Evolutionary conservation across 2,888 invertebrate genomes (phyloP).

Genomic region (Coleophora flavipennella): DNA sequence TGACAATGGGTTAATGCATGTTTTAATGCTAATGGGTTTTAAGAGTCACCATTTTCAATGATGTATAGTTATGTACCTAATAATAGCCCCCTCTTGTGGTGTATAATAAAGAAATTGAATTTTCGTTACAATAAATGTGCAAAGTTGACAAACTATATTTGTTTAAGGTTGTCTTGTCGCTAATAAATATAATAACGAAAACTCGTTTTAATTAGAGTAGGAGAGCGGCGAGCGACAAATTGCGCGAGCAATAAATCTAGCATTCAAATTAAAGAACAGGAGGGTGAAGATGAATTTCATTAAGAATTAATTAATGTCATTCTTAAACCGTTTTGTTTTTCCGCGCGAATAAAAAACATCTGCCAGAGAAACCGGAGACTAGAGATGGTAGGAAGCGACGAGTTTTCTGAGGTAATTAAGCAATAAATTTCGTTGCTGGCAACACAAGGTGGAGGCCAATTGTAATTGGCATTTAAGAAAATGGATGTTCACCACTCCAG

Average conservation of each 20-base stretch:
- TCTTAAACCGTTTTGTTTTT: constrained; percentile 71
- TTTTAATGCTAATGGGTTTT: no score
- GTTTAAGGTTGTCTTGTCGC: constrained; percentile 32
- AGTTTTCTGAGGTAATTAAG: constrained; percentile 73
- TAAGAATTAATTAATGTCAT: constrained; percentile 74
- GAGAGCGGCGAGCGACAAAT: constrained; percentile 56
- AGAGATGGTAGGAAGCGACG: constrained; percentile 45
- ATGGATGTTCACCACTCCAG: constrained; percentile 56
- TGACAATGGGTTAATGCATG: no score
- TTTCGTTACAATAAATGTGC: constrained; percentile 15
- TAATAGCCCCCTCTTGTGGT: constrained; percentile 15
- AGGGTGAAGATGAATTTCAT: constrained; percentile 73
- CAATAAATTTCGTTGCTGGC: constrained; percentile 70
- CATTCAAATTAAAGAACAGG: constrained; percentile 66
- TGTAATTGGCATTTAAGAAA: constrained; percentile 62
- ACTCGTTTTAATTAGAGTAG: constrained; percentile 44
- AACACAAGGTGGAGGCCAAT: constrained; percentile 68
- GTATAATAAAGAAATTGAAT: neutral
- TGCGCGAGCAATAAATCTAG: constrained; percentile 68
- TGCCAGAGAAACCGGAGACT: constrained; percentile 29
- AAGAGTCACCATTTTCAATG: no score
- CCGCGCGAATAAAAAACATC: constrained; percentile 69
- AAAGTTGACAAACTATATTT: constrained; percentile 35
- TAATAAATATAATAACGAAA: constrained; percentile 63
- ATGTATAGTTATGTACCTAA: constrained; percentile 23